Percentiles rank a stretch among this genome's conserved stretches.
Conservation (phyloP, 1,140 invertebrate species). For the Calliopsis andreniformis region DNA sequence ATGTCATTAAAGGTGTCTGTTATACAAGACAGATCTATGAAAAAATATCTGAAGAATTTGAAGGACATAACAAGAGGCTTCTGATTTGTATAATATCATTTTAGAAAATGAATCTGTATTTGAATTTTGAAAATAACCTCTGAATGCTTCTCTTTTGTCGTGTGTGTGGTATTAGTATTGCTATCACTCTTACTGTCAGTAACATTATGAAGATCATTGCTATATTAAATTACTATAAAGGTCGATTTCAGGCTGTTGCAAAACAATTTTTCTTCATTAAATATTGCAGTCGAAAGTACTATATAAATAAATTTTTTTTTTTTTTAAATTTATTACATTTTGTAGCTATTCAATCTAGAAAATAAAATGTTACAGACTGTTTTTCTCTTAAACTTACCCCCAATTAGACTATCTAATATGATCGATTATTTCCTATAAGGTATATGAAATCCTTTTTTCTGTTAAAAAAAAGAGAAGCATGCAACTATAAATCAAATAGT, state of each 20-base stretch:
- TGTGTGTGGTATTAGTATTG: conserved; percentile 30
- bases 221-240: conserved; percentile 21
- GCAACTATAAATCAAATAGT: conserved; percentile 22
- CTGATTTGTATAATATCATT: conserved; percentile 5
- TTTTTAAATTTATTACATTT: conserved; percentile 19
- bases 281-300: conserved; percentile 8
- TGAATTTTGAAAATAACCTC: conserved; percentile 20
- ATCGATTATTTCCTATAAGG: conserved; percentile 24
- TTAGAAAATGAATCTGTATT: conserved; percentile 10
- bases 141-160: conserved; percentile 36
- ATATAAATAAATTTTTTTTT: conserved; percentile 34
- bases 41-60: conserved; percentile 11
- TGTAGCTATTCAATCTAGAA: conserved; percentile 10
- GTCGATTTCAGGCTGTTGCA: conserved; percentile 20
- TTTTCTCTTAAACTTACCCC: conserved; percentile 19
- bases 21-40: not conserved
- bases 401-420: conserved; percentile 26
- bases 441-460: conserved; percentile 16
- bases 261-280: conserved; percentile 7
- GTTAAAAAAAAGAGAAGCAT: conserved; percentile 7
- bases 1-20: not conserved
- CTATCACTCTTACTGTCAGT: conserved; percentile 11
- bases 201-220: conserved; percentile 19
- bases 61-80: not conserved
- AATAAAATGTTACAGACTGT: not conserved